Evolutionary conservation across 2,888 invertebrate genomes (phyloP).

Genomic region (Xylophagus ater): DNA sequence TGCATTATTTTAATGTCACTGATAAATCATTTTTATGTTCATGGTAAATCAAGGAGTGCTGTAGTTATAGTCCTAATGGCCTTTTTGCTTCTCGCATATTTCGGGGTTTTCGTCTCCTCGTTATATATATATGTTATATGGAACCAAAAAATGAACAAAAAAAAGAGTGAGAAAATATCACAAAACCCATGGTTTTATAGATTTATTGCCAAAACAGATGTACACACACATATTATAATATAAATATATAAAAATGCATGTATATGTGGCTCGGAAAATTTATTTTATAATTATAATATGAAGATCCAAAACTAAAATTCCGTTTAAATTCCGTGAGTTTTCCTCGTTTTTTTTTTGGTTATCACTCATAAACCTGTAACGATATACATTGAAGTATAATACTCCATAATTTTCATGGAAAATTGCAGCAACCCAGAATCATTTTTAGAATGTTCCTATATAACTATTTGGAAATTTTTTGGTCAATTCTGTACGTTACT

Average conservation of each 20-base stretch:
- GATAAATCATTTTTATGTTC: slow-evolving; percentile 40
- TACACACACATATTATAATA: background rate
- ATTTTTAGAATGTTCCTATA: too few species aligned
- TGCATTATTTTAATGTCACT: slow-evolving; percentile 38
- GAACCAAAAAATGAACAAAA: too few species aligned
- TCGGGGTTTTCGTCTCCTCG: too few species aligned
- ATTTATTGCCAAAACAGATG: slow-evolving; percentile 13
- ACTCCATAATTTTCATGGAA: too few species aligned
- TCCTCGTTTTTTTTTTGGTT: slow-evolving; percentile 1
- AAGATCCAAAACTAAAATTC: slow-evolving; percentile 9
- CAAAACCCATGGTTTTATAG: slow-evolving; percentile 9
- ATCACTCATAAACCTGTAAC: background rate
- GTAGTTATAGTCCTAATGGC: slow-evolving; percentile 18
- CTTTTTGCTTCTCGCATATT: slow-evolving; percentile 14
- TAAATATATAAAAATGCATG: slow-evolving; percentile 2
- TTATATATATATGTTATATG: too few species aligned
- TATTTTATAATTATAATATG: slow-evolving; percentile 12
- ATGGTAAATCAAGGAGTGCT: slow-evolving; percentile 36
- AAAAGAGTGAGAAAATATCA: slow-evolving; percentile 16
- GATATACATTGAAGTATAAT: too few species aligned
- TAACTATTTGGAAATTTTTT: too few species aligned
- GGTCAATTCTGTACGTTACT: too few species aligned
- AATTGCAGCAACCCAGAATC: too few species aligned
- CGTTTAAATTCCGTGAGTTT: slow-evolving; percentile 8
- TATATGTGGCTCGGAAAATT: slow-evolving; percentile 7